phyloP scores from a whole-genome alignment of 2,888 invertebrate species.

The Melitaea athalia region DNA sequence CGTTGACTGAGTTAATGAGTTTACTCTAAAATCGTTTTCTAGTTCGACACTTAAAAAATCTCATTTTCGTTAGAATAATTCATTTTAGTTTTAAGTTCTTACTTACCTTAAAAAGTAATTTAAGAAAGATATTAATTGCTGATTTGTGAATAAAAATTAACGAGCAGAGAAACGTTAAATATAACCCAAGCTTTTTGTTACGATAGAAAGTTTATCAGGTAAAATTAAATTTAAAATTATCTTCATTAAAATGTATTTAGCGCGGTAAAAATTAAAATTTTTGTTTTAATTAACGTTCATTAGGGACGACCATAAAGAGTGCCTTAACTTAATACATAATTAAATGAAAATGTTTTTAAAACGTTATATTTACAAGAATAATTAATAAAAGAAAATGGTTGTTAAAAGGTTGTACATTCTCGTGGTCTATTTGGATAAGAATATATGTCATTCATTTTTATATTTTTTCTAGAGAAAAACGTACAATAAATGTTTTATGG shows the following conservation, averaged over 20 bases:
- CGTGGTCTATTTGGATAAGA: too few relatives aligned
- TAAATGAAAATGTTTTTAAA: neutral
- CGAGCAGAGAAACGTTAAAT: neutral
- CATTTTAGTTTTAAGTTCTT: neutral
- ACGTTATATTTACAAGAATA: neutral
- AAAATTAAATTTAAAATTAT: neutral
- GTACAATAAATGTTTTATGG: too few relatives aligned
- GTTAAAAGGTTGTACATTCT: neutral
- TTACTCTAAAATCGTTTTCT: neutral
- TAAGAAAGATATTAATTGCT: neutral
- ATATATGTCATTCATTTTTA: too few relatives aligned
- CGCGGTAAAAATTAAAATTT: neutral
- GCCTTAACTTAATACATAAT: neutral
- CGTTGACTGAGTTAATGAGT: neutral
- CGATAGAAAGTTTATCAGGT: neutral
- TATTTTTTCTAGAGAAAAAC: too few relatives aligned
- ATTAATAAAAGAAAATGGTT: neutral
- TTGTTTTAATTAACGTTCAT: neutral
- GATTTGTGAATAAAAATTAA: neutral
- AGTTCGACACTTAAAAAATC: neutral
- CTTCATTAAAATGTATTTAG: constrained; percentile 6
- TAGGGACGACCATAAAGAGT: neutral
- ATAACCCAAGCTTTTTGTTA: neutral
- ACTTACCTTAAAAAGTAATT: neutral
- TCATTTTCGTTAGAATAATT: neutral